phyloP scores from a whole-genome alignment of 1,140 invertebrate species.

The Drosophila equinoxialis region DNA sequence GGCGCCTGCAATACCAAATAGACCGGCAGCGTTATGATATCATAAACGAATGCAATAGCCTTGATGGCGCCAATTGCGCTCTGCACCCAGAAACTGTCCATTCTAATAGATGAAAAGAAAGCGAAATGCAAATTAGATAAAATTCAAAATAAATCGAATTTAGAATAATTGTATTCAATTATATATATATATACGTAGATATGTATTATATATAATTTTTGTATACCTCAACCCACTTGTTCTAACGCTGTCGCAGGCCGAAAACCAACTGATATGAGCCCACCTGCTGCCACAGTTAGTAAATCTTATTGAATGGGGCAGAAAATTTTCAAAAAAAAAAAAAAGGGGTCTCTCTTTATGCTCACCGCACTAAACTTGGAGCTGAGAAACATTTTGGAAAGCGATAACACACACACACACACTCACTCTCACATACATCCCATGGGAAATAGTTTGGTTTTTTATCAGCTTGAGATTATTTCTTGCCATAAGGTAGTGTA shows the following conservation, averaged over 20 bases:
- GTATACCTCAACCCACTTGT: conserved; percentile 38
- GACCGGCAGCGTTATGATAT: conserved; percentile 94
- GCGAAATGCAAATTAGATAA: conserved; percentile 39
- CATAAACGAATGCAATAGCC: conserved; percentile 91
- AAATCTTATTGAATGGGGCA: conserved; percentile 44
- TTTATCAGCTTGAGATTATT: conserved; percentile 50
- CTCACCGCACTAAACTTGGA: background rate
- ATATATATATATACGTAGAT: no score
- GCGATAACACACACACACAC: conserved; percentile 4
- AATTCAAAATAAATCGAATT: conserved; percentile 34
- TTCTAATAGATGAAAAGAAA: conserved; percentile 83
- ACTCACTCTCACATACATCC: background rate
- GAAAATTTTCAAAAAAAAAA: conserved; percentile 24
- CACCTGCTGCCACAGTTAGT: conserved; percentile 51
- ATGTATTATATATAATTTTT: background rate
- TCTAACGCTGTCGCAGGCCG: conserved; percentile 52
- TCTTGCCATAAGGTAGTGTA: background rate
- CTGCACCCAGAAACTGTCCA: conserved; percentile 91
- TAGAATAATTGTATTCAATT: conserved; percentile 2
- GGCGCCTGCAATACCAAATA: conserved; percentile 94
- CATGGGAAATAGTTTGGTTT: conserved; percentile 16
- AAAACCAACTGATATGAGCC: conserved; percentile 66
- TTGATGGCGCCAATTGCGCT: conserved; percentile 89
- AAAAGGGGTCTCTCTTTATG: conserved; percentile 44
- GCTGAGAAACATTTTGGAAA: conserved; percentile 10